A percentile compares a stretch with the other conserved stretches of the same genome.
phyloP scores from a whole-genome alignment of 2,113 vertebrate species.

The Egretta garzetta region DNA sequence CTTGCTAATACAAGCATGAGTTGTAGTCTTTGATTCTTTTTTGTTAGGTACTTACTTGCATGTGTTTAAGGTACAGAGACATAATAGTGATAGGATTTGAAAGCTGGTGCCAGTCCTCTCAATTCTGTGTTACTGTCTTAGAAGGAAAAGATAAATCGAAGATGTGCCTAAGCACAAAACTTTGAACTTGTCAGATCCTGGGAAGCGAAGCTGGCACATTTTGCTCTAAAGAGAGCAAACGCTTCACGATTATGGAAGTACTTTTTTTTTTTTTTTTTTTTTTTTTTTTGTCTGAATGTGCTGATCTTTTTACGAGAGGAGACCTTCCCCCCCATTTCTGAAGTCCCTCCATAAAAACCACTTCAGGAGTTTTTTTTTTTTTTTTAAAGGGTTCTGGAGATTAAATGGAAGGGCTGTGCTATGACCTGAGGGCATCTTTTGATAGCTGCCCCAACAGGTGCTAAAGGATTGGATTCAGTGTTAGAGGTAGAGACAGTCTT shows the following conservation, averaged over 20 bases:
- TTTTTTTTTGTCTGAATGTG: background rate
- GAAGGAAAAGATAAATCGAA: constrained; percentile 21
- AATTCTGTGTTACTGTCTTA: background rate
- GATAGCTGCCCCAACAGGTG: constrained; percentile 26
- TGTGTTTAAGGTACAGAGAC: background rate
- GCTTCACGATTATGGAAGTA: background rate
- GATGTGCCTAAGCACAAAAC: constrained; percentile 1
- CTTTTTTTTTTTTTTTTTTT: background rate
- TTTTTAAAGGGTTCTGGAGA: background rate
- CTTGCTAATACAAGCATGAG: background rate
- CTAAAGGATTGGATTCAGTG: background rate
- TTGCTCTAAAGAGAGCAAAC: background rate
- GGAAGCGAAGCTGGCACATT: background rate
- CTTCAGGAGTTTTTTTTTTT: background rate
- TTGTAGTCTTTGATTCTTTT: background rate
- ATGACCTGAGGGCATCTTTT: constrained; percentile 37
- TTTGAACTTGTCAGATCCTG: constrained; percentile 33
- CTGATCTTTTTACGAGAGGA: background rate
- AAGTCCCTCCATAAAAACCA: background rate
- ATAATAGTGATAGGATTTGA: background rate
- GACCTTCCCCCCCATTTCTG: background rate
- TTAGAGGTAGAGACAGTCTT: background rate
- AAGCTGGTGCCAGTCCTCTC: background rate
- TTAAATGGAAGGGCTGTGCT: constrained; percentile 29
- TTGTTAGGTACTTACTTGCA: background rate